These are phyloP conservation scores for Drosophila parthenogenetica DNA, from an alignment of 2,888 invertebrate genomes.

Conservation along the genomic window DNA sequence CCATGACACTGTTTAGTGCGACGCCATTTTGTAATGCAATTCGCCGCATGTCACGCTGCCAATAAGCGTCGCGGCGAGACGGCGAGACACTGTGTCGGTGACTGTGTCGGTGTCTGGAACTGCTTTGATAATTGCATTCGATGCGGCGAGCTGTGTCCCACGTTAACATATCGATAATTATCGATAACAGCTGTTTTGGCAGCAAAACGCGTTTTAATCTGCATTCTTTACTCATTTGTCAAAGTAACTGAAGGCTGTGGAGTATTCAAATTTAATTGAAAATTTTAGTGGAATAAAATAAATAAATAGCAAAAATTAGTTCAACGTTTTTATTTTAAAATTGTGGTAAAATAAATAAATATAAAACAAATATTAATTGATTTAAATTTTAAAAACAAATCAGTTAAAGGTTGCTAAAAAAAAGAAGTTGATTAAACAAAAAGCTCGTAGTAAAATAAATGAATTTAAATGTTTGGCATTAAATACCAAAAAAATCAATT, in stretches of 20 bases:
- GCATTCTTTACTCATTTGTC: not conserved
- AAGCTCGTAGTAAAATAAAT: too few relatives aligned
- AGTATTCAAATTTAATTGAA: not conserved
- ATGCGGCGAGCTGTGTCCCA: slow-evolving; percentile 18
- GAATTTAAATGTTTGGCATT: too few relatives aligned
- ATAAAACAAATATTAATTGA: too few relatives aligned
- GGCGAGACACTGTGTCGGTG: slow-evolving; percentile 19
- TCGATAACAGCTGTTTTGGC: slow-evolving; percentile 25
- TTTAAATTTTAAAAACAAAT: too few relatives aligned
- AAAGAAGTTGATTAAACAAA: too few relatives aligned
- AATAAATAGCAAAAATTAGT: too few relatives aligned
- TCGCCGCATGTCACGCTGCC: slow-evolving; percentile 43
- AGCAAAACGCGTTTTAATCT: slow-evolving; percentile 6
- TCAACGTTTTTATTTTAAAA: too few relatives aligned
- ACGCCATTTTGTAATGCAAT: slow-evolving; percentile 40
- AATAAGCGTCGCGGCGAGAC: slow-evolving; percentile 31
- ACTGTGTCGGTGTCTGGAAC: slow-evolving; percentile 21
- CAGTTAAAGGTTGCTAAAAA: too few relatives aligned
- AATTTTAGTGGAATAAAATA: too few relatives aligned
- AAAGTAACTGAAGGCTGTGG: not conserved
- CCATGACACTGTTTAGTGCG: not conserved
- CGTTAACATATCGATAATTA: slow-evolving; percentile 27
- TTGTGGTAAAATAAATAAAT: too few relatives aligned
- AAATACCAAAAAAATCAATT: too few relatives aligned
- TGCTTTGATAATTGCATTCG: slow-evolving; percentile 55